Percentiles rank a stretch among this genome's conserved stretches.
Evolutionary conservation across 2,888 invertebrate genomes (phyloP).

Genomic region (Lobophora halterata): DNA sequence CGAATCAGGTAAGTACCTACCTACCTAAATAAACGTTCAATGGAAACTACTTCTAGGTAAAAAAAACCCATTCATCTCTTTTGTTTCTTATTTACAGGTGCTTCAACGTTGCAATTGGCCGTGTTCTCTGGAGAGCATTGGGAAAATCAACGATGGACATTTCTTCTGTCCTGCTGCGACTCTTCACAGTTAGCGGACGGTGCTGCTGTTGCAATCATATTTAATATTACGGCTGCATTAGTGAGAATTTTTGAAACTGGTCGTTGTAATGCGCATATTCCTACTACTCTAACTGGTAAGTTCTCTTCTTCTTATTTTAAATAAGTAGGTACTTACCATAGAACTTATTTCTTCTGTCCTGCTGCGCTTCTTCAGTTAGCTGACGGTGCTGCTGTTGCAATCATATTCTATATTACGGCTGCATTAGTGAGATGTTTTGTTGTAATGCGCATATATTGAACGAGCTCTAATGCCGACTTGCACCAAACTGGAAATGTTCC

Average conservation of each 20-base stretch:
- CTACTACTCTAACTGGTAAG: slow-evolving; percentile 68
- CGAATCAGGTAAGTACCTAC: slow-evolving; percentile 56
- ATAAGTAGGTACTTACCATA: too few relatives aligned
- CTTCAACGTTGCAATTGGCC: slow-evolving; percentile 69
- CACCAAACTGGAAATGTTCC: too few relatives aligned
- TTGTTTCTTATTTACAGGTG: slow-evolving; percentile 46
- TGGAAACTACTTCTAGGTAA: too few relatives aligned
- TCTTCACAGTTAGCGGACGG: slow-evolving; percentile 74
- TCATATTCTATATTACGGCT: slow-evolving; percentile 60
- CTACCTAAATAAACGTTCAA: background rate
- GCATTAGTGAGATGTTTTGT: slow-evolving; percentile 64
- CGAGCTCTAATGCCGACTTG: too few relatives aligned
- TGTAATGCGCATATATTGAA: slow-evolving; percentile 70
- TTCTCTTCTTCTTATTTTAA: too few relatives aligned
- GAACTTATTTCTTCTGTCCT: slow-evolving; percentile 62
- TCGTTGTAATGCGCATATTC: slow-evolving; percentile 67
- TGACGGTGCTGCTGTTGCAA: slow-evolving; percentile 71
- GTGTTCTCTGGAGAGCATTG: slow-evolving; percentile 66
- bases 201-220: slow-evolving; percentile 71
- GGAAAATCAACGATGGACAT: slow-evolving; percentile 59
- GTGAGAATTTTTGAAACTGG: slow-evolving; percentile 63
- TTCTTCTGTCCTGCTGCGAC: slow-evolving; percentile 65
- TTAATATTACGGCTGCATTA: slow-evolving; percentile 60
- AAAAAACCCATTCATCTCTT: too few relatives aligned
- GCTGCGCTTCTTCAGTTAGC: slow-evolving; percentile 73